phyloP scores from a whole-genome alignment of 2,113 vertebrate genomes.

The Mus spicilegus region DNA sequence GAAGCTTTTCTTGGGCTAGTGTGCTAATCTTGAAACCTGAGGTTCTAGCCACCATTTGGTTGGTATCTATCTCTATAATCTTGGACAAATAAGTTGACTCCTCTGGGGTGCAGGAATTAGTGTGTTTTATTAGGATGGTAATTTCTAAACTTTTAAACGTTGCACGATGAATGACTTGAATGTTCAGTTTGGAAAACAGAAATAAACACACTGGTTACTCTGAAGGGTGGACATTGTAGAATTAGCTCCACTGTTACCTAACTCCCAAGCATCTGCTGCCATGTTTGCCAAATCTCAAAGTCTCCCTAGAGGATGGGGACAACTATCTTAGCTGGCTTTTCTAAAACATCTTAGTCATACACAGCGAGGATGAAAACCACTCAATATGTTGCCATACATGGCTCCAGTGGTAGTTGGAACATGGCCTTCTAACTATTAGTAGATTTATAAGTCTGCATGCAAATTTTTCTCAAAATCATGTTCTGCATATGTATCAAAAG shows the following conservation, averaged over 20 bases:
- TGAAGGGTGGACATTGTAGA: background rate
- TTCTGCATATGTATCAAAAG: too few species aligned
- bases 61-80: background rate
- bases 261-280: background rate
- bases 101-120: background rate
- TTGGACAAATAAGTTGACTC: constrained; percentile 18
- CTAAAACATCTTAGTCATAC: background rate
- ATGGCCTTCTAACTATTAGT: background rate
- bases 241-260: background rate
- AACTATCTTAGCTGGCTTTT: background rate
- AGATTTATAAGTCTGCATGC: background rate
- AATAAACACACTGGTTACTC: background rate
- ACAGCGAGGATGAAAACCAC: background rate
- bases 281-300: background rate
- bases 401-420: background rate
- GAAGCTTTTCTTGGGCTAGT: background rate
- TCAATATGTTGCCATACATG: background rate
- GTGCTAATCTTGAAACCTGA: background rate
- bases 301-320: background rate
- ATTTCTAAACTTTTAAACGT: background rate
- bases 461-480: background rate
- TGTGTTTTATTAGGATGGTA: background rate
- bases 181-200: background rate
- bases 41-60: background rate
- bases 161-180: background rate